Conservation (phyloP, 30 jellyfish, hydroid and myxozoan genomes). For the Pseudorhiza aurosa region DNA sequence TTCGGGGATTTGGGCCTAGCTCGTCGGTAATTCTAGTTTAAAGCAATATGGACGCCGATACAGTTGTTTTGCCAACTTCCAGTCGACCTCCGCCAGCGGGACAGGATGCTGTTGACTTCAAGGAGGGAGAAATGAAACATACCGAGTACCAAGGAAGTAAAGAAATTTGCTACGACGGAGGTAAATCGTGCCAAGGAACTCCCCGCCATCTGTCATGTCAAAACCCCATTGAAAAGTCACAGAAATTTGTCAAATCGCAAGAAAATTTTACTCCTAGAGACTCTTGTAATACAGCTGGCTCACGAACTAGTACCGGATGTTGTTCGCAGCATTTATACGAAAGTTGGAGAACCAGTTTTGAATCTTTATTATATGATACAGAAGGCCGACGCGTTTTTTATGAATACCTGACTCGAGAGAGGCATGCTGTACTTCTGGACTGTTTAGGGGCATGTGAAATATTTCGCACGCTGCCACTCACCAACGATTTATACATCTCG, state of each 20-base stretch:
- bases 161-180: slow-evolving; percentile 20
- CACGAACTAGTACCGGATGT: background rate
- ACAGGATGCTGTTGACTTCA: slow-evolving; percentile 77
- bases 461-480: slow-evolving; percentile 53
- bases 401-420: slow-evolving; percentile 43
- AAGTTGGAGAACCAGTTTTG: slow-evolving; percentile 63
- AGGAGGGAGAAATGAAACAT: slow-evolving; percentile 49
- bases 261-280: slow-evolving; percentile 14
- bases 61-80: slow-evolving; percentile 73
- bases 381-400: slow-evolving; percentile 78
- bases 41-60: slow-evolving; percentile 59
- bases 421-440: slow-evolving; percentile 62
- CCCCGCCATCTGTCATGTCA: slow-evolving; percentile 46
- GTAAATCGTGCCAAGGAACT: slow-evolving; percentile 48
- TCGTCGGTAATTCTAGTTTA: slow-evolving; percentile 1
- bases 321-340: slow-evolving; percentile 51
- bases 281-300: slow-evolving; percentile 7
- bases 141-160: slow-evolving; percentile 27
- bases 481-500: slow-evolving; percentile 58
- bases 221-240: slow-evolving; percentile 26
- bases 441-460: slow-evolving; percentile 77
- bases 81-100: slow-evolving; percentile 93
- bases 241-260: slow-evolving; percentile 6
- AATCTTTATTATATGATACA: slow-evolving; percentile 38
- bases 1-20: slow-evolving; percentile 54